Conservation (phyloP, 2,113 vertebrate species). For the Gulo gulo region DNA sequence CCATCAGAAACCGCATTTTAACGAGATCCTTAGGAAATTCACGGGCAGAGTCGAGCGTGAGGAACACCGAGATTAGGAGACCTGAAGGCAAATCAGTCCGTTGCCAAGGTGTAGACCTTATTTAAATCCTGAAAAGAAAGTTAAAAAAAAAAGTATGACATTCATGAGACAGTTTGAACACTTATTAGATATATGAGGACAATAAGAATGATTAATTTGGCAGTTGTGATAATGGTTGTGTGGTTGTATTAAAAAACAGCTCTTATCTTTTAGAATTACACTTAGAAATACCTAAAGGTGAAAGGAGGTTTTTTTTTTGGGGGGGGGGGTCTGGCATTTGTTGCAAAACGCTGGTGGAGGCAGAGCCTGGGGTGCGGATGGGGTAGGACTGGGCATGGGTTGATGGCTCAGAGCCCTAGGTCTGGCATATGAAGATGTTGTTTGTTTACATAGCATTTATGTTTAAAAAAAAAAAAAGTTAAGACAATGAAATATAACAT, state of each 20-base stretch:
- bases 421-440: too few relatives aligned
- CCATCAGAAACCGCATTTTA: not conserved
- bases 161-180: not conserved
- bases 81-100: not conserved
- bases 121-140: not conserved
- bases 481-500: not conserved
- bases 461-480: not conserved
- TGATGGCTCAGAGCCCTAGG: not conserved
- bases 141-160: not conserved
- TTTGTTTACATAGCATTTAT: not conserved
- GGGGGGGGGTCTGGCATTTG: not conserved
- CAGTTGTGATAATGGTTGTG: not conserved
- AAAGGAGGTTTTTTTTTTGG: not conserved
- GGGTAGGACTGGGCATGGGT: not conserved
- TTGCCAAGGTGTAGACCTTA: not conserved
- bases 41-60: rapidly evolving
- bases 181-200: not conserved
- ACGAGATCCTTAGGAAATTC: not conserved
- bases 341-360: not conserved
- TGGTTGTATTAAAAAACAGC: not conserved
- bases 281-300: not conserved
- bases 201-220: not conserved
- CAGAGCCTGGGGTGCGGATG: rapidly evolving
- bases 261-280: not conserved
- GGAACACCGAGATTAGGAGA: rapidly evolving